Conservation (phyloP, 2,113 vertebrate genomes). For the Sebastes schlegelii region DNA sequence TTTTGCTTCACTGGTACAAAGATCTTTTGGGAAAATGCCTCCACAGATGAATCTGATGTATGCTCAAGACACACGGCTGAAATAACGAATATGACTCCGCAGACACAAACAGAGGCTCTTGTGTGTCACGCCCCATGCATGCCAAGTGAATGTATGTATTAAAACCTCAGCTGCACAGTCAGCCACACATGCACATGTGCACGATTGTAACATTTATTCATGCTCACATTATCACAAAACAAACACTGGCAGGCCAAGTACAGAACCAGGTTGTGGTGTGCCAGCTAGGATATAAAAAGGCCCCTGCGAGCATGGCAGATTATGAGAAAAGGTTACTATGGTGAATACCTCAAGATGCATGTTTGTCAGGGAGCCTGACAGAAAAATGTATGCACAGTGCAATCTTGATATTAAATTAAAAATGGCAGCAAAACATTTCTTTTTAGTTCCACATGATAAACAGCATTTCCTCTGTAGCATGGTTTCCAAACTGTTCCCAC, state of each 20-base stretch:
- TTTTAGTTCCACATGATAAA: neutral
- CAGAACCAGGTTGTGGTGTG: constrained; percentile 10
- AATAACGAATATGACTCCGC: constrained; percentile 42
- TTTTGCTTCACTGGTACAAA: constrained; percentile 56
- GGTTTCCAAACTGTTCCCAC: constrained; percentile 8
- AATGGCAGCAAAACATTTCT: constrained; percentile 2
- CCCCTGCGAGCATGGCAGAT: constrained; percentile 19
- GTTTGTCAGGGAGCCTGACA: constrained; percentile 19
- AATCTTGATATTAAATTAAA: constrained; percentile 13
- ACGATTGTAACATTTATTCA: constrained; percentile 43
- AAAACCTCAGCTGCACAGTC: constrained; percentile 22
- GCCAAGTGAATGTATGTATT: constrained; percentile 25
- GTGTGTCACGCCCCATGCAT: constrained; percentile 4
- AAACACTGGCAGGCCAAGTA: constrained; percentile 31
- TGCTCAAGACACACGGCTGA: constrained; percentile 32
- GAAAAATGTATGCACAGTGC: neutral
- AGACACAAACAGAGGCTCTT: constrained; percentile 2
- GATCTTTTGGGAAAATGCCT: constrained; percentile 58
- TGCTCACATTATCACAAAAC: constrained; percentile 45
- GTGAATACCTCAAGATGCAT: constrained; percentile 10
- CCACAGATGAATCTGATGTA: constrained; percentile 6
- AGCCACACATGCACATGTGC: neutral
- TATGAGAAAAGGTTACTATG: constrained; percentile 20
- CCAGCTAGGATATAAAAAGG: constrained; percentile 27
- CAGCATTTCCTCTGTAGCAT: constrained; percentile 1